Evolutionary conservation across 2,888 invertebrate genomes (phyloP).

Genomic region (Scelioninae gen. 1): DNA sequence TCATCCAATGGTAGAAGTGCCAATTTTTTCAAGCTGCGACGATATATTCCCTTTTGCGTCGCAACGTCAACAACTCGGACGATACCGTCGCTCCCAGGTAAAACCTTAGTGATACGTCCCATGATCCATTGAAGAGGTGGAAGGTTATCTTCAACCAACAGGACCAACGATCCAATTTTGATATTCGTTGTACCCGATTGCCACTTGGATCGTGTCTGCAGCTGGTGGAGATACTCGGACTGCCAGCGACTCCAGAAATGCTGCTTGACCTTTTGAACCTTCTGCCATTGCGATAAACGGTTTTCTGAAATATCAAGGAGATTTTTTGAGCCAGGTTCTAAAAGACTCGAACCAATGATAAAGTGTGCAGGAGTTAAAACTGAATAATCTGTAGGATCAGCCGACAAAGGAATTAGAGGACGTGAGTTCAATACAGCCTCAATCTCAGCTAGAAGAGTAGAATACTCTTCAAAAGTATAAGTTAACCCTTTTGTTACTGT

Average conservation of each 20-base stretch:
- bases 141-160: background rate
- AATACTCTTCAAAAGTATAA: background rate
- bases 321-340: slow-evolving; percentile 2
- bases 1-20: background rate
- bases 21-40: background rate
- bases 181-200: background rate
- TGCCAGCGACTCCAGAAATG: background rate
- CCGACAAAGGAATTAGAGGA: background rate
- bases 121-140: background rate
- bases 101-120: background rate
- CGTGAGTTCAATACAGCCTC: too few relatives aligned
- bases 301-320: background rate
- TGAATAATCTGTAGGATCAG: background rate
- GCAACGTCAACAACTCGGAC: background rate
- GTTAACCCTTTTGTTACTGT: background rate
- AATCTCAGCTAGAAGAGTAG: background rate
- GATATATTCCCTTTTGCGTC: background rate
- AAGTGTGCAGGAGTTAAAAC: background rate
- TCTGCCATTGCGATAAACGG: background rate
- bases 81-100: background rate
- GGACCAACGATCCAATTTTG: background rate
- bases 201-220: background rate
- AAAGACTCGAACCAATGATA: background rate
- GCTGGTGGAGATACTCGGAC: background rate
- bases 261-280: background rate